Base-by-base conservation (phyloP, 2,888 invertebrate species). In the Plusia festucae region DNA sequence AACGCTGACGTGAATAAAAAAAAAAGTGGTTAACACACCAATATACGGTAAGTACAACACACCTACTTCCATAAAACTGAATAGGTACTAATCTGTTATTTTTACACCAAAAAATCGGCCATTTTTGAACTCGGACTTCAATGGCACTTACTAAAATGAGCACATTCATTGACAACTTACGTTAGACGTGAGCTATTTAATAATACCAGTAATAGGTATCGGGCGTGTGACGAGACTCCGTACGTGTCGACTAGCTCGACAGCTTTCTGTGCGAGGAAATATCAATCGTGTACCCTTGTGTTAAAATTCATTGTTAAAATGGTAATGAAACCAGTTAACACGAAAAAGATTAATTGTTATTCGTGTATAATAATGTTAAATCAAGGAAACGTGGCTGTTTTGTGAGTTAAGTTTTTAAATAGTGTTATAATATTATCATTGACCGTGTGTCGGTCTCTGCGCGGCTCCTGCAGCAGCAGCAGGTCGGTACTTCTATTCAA, bases 111-210 rank as follows among this genome's bases (percentile, higher is more conserved):
- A n/a, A n/a, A n/a, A n/a, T n/a, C n/a, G n/a, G n/a, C n/a, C n/a
- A n/a, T n/a, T n/a, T n/a, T n/a, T 24, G 24, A 30, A 30, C 8
- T 30, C 30, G 9, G 8, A 9, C 9, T 30, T 9, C 8, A 2
- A 30, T 8, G 9, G 8, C 8, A 30, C 30, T 63, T 13, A 60
- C 63, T 46, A 49, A 66, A 71, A 61, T 70, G 66, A 76, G 74
- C 77, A 65, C 60, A 80, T 75, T 77, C 78, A 80, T 79, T 77
- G 80, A 79, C 75, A 77, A 72, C 68, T 70, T 65, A 69, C 58
- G 70, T 61, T 80, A 61, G 62, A 72, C 79, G 75, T 72, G 72
- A 79, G 65, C 51, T 64, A 74, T 68, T 72, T 77, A 74, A 68
- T 77, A 79, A 76, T 76, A 76, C 58, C 53, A 66, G 60, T 58